phyloP scores from a whole-genome alignment of 2,888 invertebrate species.

The Acronicta psi region DNA sequence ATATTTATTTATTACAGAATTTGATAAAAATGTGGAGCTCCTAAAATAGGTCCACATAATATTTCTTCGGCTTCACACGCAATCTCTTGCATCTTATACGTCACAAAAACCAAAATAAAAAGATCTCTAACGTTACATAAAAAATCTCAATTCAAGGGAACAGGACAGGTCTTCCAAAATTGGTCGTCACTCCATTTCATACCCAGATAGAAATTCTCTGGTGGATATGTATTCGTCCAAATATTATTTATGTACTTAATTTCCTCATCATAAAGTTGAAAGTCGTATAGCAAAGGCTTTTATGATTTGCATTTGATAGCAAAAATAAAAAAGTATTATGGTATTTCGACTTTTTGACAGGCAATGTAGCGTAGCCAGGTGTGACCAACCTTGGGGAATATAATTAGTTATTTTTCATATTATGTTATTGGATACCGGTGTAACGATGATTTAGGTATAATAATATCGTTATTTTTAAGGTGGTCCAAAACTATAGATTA shows the following conservation, averaged over 20 bases:
- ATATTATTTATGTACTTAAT: constrained; percentile 48
- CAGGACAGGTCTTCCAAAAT: constrained; percentile 39
- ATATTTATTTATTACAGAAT: too few relatives aligned
- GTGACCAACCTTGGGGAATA: constrained; percentile 44
- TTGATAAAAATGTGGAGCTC: background rate
- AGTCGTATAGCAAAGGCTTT: constrained; percentile 31
- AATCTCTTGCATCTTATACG: constrained; percentile 28
- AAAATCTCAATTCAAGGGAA: constrained; percentile 40
- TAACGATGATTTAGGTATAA: too few relatives aligned
- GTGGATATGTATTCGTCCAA: constrained; percentile 37
- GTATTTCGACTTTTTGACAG: constrained; percentile 64
- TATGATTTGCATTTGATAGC: constrained; percentile 47
- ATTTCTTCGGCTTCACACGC: constrained; percentile 13
- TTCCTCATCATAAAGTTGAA: constrained; percentile 40
- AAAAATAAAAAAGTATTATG: constrained; percentile 58
- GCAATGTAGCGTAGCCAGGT: constrained; percentile 65
- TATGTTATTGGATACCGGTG: too few relatives aligned
- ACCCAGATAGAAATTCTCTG: constrained; percentile 55
- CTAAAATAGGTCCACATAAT: background rate
- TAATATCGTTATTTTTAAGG: too few relatives aligned
- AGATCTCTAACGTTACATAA: constrained; percentile 61
- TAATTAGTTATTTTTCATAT: constrained; percentile 33
- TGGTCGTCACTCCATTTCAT: constrained; percentile 45
- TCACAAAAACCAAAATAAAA: constrained; percentile 44
- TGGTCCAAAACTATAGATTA: too few relatives aligned